phyloP scores from a whole-genome alignment of 2,113 vertebrate genomes.

The Tyrannus savana region DNA sequence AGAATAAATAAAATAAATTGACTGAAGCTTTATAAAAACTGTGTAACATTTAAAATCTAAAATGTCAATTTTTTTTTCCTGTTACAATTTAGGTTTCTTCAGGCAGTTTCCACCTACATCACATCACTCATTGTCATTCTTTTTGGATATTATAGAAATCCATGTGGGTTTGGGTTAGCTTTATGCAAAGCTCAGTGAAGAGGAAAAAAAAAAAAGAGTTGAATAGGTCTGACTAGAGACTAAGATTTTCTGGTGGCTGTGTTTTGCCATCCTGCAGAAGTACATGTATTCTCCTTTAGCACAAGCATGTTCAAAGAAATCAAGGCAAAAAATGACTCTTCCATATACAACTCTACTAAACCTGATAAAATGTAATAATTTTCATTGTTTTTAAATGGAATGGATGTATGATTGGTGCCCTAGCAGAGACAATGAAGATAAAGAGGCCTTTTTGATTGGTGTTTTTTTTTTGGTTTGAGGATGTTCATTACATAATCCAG shows the following conservation, averaged over 20 bases:
- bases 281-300: conserved; percentile 59
- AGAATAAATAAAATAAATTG: conserved; percentile 99
- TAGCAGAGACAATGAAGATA: conserved; percentile 17
- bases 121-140: conserved; percentile 91
- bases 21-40: conserved; percentile 99
- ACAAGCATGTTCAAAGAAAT: conserved; percentile 54
- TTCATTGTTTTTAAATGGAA: conserved; percentile 43
- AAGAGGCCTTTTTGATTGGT: not conserved
- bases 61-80: conserved; percentile 89
- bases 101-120: conserved; percentile 92
- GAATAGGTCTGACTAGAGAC: conserved; percentile 68
- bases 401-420: not conserved
- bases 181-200: conserved; percentile 83
- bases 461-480: not conserved
- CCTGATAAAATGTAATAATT: not conserved
- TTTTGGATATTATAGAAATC: conserved; percentile 85
- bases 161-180: conserved; percentile 85
- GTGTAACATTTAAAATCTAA: conserved; percentile 99
- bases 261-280: conserved; percentile 45
- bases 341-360: conserved; percentile 19
- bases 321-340: conserved; percentile 62
- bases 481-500: not conserved
- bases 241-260: conserved; percentile 60
- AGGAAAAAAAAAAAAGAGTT: conserved; percentile 56
- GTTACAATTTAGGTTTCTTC: conserved; percentile 91